Evolutionary conservation across 1,140 invertebrate species (phyloP).

Genomic region (Drusus annulatus): DNA sequence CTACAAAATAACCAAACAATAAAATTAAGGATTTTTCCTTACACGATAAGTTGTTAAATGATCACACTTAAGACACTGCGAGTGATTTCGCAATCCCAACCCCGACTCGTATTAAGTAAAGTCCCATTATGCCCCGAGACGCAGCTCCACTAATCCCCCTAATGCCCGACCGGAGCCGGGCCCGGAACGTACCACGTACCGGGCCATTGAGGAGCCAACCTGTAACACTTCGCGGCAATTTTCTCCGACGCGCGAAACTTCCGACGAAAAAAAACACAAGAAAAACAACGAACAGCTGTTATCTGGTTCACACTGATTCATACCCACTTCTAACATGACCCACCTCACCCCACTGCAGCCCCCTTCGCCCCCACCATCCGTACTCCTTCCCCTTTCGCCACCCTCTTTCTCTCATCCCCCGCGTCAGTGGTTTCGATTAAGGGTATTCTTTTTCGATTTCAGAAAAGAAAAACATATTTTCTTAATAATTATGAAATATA

Average conservation of each 20-base stretch:
- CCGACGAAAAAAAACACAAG: conserved; percentile 44
- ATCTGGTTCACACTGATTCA: conserved; percentile 57
- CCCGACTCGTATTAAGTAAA: conserved; percentile 7
- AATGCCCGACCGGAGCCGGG: conserved; percentile 9
- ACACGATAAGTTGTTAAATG: not conserved
- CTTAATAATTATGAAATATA: too few relatives aligned
- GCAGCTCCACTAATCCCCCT: conserved; percentile 15
- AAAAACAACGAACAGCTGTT: conserved; percentile 56
- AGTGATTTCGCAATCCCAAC: not conserved
- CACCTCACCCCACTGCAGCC: too few relatives aligned
- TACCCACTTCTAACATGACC: conserved; percentile 41
- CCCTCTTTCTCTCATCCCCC: conserved; percentile 22
- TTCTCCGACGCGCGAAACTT: conserved; percentile 43
- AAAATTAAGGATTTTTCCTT: too few relatives aligned
- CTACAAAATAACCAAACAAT: too few relatives aligned
- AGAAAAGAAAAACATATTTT: too few relatives aligned
- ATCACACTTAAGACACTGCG: not conserved
- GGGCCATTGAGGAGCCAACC: conserved; percentile 40
- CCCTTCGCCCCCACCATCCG: too few relatives aligned
- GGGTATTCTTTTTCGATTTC: not conserved
- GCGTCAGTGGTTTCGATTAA: conserved; percentile 4
- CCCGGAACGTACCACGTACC: conserved; percentile 34
- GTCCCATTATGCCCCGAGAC: conserved; percentile 19
- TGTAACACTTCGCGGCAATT: conserved; percentile 54
- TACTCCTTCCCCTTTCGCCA: too few relatives aligned